A percentile compares a stretch with the other conserved stretches of the same genome.
Conservation (phyloP, 2,113 vertebrate species). For the Plecturocebus donacophilus region DNA sequence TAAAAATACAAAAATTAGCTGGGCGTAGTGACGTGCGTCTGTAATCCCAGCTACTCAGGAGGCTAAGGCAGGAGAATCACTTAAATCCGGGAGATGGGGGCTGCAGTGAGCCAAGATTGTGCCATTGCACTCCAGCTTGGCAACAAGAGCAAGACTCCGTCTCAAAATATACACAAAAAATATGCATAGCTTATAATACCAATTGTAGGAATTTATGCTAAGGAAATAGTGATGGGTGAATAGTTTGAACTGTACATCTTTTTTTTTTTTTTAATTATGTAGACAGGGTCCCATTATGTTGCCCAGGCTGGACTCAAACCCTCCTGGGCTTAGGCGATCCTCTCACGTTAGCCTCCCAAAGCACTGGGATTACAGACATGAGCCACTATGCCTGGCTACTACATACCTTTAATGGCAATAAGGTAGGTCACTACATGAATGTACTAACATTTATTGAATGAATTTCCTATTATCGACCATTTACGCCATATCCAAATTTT, state of each 20-base stretch:
- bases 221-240: background rate
- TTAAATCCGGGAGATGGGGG: too few relatives aligned
- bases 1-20: too few relatives aligned
- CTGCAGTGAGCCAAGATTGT: too few relatives aligned
- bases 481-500: background rate
- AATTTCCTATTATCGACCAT: background rate
- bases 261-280: background rate
- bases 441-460: background rate
- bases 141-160: background rate
- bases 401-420: background rate
- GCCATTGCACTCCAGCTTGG: background rate
- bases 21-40: too few relatives aligned
- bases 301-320: background rate
- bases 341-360: background rate
- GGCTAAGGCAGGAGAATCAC: too few relatives aligned
- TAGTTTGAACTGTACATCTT: background rate
- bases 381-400: background rate
- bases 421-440: background rate
- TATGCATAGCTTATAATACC: background rate
- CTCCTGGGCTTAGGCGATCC: background rate
- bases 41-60: too few relatives aligned
- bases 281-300: background rate
- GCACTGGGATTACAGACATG: background rate
- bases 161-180: background rate
- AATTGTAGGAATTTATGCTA: constrained; percentile 1